Evolutionary conservation across 1,140 invertebrate genomes (phyloP).

Genomic region (Lepeophtheirus salmonis): DNA sequence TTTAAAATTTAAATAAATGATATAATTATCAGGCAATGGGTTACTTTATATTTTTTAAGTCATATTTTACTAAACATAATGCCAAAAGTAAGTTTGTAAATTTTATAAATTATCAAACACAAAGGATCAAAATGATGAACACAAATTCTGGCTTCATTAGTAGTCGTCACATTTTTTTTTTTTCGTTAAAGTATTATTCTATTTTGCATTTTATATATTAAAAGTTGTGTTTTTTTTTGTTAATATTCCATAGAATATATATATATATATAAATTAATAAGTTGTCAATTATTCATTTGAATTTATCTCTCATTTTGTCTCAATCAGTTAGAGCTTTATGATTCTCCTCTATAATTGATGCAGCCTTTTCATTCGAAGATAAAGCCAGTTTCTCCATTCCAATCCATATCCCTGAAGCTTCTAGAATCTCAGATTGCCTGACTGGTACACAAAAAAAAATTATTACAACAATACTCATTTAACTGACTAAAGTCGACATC

Average conservation of each 20-base stretch:
- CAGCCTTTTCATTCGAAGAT: conserved; percentile 31
- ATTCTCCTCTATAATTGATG: conserved; percentile 41
- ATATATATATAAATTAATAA: background rate
- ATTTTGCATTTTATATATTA: background rate
- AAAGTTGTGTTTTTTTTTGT: too few species aligned
- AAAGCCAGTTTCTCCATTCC: conserved; percentile 36
- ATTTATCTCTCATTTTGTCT: conserved; percentile 67
- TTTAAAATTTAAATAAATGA: too few species aligned
- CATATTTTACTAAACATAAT: too few species aligned
- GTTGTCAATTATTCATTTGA: conserved; percentile 67
- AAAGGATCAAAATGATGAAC: too few species aligned
- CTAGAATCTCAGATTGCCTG: conserved; percentile 55
- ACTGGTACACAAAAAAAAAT: conserved; percentile 56
- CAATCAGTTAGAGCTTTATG: conserved; percentile 63
- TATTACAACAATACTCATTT: conserved; percentile 35
- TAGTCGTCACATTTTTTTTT: too few species aligned
- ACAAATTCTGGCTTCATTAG: too few species aligned
- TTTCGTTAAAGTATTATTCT: conserved; percentile 26
- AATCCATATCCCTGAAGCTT: conserved; percentile 54
- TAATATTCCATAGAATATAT: too few species aligned
- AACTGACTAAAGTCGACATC: conserved; percentile 81
- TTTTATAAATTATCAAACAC: too few species aligned
- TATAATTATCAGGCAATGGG: too few species aligned
- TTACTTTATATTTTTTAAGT: too few species aligned
- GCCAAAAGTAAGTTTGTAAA: too few species aligned